phyloP scores from a whole-genome alignment of 2,888 invertebrate species.

The Julus scanicus region DNA sequence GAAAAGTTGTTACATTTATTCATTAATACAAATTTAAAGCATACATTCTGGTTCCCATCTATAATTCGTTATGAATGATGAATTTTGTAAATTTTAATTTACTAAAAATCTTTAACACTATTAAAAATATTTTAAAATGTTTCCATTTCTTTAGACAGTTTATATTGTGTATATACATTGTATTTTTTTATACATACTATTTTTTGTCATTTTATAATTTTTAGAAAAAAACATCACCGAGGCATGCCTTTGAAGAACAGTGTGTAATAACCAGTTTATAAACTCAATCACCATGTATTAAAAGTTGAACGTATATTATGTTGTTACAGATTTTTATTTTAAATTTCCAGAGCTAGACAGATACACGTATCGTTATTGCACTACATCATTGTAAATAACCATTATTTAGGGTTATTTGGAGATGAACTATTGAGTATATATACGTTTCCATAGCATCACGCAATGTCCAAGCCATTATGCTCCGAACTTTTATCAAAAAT shows the following conservation, averaged over 20 bases:
- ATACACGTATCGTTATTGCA: background rate
- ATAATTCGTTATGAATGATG: too few species aligned
- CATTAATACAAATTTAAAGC: too few species aligned
- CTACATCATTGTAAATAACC: background rate
- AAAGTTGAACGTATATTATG: background rate
- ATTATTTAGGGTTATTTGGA: background rate
- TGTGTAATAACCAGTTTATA: slow-evolving; percentile 40
- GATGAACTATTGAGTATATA: background rate
- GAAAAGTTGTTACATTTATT: too few species aligned
- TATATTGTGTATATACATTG: background rate
- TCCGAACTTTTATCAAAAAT: background rate
- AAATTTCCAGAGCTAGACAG: background rate
- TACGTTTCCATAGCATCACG: background rate
- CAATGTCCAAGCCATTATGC: background rate
- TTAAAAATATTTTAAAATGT: too few species aligned
- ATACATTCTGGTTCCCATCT: too few species aligned
- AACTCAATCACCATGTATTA: background rate
- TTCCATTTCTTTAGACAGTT: background rate
- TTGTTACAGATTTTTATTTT: background rate
- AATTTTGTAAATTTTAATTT: too few species aligned
- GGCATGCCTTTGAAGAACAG: background rate
- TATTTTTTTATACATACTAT: too few species aligned
- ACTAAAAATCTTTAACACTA: too few species aligned
- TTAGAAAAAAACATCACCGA: background rate
- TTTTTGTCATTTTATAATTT: background rate